Evolutionary conservation across 2,888 invertebrate species (phyloP).

Genomic region (Lasioglossum malachurum): DNA sequence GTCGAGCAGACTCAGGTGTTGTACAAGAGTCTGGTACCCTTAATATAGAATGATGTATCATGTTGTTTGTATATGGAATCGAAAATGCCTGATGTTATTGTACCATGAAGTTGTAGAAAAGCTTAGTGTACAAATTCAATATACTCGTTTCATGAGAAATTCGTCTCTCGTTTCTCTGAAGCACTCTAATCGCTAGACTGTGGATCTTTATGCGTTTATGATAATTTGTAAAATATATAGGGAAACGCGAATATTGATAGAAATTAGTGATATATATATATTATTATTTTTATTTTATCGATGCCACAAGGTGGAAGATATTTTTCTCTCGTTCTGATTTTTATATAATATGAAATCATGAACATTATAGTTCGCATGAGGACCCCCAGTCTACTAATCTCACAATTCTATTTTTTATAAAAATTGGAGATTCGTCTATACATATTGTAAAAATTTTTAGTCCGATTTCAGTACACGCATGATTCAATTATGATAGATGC

Average conservation of each 20-base stretch:
- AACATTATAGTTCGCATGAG: background rate
- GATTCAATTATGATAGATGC: conserved; percentile 7
- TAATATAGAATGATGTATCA: conserved; percentile 26
- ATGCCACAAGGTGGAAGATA: background rate
- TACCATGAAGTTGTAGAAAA: conserved; percentile 26
- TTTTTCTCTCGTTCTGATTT: background rate
- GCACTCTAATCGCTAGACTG: background rate
- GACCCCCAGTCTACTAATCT: background rate
- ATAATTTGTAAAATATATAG: background rate
- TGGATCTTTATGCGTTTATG: background rate
- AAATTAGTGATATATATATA: background rate
- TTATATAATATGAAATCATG: background rate
- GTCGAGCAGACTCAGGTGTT: background rate
- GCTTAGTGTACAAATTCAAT: conserved; percentile 19
- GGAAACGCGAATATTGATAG: background rate
- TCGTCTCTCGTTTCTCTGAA: conserved; percentile 9
- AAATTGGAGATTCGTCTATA: conserved; percentile 19
- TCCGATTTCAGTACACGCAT: conserved; percentile 22
- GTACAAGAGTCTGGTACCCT: conserved; percentile 9
- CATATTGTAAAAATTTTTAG: conserved; percentile 4
- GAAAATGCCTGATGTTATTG: conserved; percentile 27
- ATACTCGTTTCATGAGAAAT: conserved; percentile 17
- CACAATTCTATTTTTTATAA: background rate
- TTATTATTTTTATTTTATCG: background rate
- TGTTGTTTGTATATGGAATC: conserved; percentile 31